Conservation (phyloP, 2,888 invertebrate species). For the Leptinotarsa juncta region DNA sequence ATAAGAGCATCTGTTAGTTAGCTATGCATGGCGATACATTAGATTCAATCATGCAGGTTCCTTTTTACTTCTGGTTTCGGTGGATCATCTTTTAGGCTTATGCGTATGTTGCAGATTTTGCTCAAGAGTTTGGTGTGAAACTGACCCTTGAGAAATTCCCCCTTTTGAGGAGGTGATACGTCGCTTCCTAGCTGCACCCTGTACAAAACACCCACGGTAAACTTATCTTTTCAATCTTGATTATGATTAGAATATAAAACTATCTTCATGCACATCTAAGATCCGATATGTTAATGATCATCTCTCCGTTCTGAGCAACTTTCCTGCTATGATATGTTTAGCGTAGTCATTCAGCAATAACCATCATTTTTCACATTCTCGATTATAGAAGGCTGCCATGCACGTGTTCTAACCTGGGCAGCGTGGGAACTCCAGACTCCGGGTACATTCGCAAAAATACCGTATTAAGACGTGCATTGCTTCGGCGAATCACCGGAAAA, state of each 20-base stretch:
- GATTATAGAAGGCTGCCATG: slow-evolving; percentile 56
- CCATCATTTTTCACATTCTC: slow-evolving; percentile 54
- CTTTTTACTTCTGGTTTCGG: too few relatives aligned
- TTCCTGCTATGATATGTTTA: slow-evolving; percentile 17
- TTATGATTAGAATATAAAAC: background rate
- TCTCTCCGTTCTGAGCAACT: slow-evolving; percentile 16
- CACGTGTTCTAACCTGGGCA: slow-evolving; percentile 55
- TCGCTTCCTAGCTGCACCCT: too few relatives aligned
- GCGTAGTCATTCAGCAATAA: slow-evolving; percentile 12
- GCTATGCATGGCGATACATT: too few relatives aligned
- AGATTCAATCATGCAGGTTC: too few relatives aligned
- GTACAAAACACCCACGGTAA: background rate
- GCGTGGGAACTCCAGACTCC: slow-evolving; percentile 52
- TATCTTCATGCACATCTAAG: slow-evolving; percentile 2
- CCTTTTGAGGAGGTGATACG: too few relatives aligned
- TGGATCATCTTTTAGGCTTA: too few relatives aligned
- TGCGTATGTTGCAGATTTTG: too few relatives aligned
- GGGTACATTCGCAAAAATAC: slow-evolving; percentile 50
- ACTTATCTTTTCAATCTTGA: background rate
- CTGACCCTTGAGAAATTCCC: too few relatives aligned
- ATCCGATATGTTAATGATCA: slow-evolving; percentile 15
- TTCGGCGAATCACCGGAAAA: slow-evolving; percentile 36
- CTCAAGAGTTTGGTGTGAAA: too few relatives aligned
- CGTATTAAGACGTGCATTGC: slow-evolving; percentile 53
- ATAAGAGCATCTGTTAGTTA: too few relatives aligned